Conservation (phyloP, 2,797 vertebrate genomes). For the Trachops cirrhosus region DNA sequence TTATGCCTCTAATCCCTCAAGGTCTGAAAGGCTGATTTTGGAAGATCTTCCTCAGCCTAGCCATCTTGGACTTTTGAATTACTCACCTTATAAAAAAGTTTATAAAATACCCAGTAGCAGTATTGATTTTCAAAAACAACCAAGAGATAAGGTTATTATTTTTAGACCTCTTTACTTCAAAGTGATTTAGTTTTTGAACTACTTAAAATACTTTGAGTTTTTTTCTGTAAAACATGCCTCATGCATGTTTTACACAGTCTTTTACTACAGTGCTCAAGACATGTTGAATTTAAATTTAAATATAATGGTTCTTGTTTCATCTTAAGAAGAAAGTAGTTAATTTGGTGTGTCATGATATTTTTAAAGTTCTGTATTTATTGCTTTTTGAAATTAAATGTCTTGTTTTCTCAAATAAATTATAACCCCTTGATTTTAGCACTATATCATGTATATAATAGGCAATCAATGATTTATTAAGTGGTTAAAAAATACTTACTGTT, state of each 20-base stretch:
- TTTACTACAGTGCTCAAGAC: not conserved
- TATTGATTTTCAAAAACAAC: slow-evolving; percentile 72
- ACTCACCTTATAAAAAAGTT: slow-evolving; percentile 64
- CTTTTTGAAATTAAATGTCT: slow-evolving; percentile 22
- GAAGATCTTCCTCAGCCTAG: slow-evolving; percentile 79
- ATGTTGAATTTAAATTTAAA: slow-evolving; percentile 11
- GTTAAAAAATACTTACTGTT: not conserved
- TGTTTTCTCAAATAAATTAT: slow-evolving; percentile 19
- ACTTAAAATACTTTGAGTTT: slow-evolving; percentile 35
- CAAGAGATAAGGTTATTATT: slow-evolving; percentile 77
- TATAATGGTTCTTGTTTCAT: not conserved
- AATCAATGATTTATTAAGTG: slow-evolving; percentile 18
- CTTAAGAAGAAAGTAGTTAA: slow-evolving; percentile 18
- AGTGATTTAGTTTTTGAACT: slow-evolving; percentile 11
- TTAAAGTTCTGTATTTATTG: slow-evolving; percentile 3
- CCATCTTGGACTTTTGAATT: slow-evolving; percentile 64
- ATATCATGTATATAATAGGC: not conserved
- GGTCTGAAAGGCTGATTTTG: slow-evolving; percentile 75
- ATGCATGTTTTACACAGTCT: slow-evolving; percentile 29
- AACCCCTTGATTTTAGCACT: slow-evolving; percentile 4
- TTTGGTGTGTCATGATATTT: slow-evolving; percentile 12
- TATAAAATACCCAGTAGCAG: slow-evolving; percentile 63
- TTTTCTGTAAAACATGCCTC: slow-evolving; percentile 28
- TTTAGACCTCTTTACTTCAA: slow-evolving; percentile 44
- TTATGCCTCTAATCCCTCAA: slow-evolving; percentile 53